Percentiles rank a stretch among this genome's conserved stretches.
These are phyloP conservation scores for Sander lucioperca DNA, from an alignment of 2,113 vertebrate genomes.

Conservation along the genomic window DNA sequence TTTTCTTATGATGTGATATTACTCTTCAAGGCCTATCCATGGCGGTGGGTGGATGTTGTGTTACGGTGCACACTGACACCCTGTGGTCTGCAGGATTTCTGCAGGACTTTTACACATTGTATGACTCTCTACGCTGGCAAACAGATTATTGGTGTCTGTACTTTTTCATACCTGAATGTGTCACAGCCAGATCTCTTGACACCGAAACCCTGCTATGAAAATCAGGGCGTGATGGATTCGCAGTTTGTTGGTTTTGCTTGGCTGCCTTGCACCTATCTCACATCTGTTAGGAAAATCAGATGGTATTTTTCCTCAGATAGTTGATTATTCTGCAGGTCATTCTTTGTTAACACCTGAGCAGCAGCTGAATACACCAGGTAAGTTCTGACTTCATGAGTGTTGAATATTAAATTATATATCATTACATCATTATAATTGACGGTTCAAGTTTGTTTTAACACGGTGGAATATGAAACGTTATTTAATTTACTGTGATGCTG, in stretches of 20 bases:
- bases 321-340: background rate
- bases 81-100: constrained; percentile 7
- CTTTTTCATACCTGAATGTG: background rate
- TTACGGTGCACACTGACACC: constrained; percentile 39
- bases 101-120: background rate
- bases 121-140: background rate
- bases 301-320: background rate
- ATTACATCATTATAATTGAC: background rate
- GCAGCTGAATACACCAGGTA: constrained; percentile 18
- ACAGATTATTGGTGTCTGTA: accelerated
- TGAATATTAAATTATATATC: background rate
- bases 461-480: too few species aligned
- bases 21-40: background rate
- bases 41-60: background rate
- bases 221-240: background rate
- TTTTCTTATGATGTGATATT: background rate
- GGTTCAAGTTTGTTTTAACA: background rate
- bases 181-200: background rate
- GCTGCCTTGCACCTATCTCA: background rate
- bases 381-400: background rate
- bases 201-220: constrained; percentile 28
- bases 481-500: too few species aligned
- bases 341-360: background rate
- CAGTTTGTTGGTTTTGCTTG: constrained; percentile 38
- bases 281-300: constrained; percentile 50